Conservation (phyloP, 2,888 invertebrate genomes). For the Parnassius glacialis region DNA sequence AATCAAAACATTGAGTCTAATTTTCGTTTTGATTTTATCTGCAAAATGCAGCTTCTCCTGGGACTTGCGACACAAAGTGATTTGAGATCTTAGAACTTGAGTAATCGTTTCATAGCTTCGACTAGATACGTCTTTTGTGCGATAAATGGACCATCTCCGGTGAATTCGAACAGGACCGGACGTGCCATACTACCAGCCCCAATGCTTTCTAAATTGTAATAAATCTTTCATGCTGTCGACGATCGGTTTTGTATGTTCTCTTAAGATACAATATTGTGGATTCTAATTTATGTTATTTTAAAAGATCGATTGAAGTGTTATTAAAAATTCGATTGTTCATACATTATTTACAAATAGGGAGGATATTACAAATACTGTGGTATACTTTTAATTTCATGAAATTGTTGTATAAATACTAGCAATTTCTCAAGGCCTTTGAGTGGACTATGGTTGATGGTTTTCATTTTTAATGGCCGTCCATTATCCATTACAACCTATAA, state of each 20-base stretch:
- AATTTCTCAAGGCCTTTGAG: too few species aligned
- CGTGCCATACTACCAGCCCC: conserved; percentile 10
- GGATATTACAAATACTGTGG: too few species aligned
- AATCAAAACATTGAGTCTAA: neutral
- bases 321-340: too few species aligned
- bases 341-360: too few species aligned
- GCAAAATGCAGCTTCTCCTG: conserved; percentile 2
- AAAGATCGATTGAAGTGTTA: too few species aligned
- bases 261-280: neutral
- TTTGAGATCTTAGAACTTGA: conserved; percentile 16
- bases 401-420: too few species aligned
- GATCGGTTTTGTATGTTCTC: conserved; percentile 2
- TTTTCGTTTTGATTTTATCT: neutral
- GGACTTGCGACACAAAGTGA: conserved; percentile 12
- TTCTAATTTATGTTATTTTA: too few species aligned
- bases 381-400: too few species aligned
- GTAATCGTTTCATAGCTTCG: conserved; percentile 17
- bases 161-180: conserved; percentile 15
- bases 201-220: conserved; percentile 21
- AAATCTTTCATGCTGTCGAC: conserved; percentile 20
- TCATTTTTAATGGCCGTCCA: too few species aligned
- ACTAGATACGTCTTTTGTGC: conserved; percentile 20
- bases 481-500: too few species aligned
- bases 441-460: too few species aligned
- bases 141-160: conserved; percentile 24